Evolutionary conservation across 1,140 invertebrate species (phyloP), one percentile per base, ranked within the genome.

Genomic region (Drosophila parabipectinata): DNA sequence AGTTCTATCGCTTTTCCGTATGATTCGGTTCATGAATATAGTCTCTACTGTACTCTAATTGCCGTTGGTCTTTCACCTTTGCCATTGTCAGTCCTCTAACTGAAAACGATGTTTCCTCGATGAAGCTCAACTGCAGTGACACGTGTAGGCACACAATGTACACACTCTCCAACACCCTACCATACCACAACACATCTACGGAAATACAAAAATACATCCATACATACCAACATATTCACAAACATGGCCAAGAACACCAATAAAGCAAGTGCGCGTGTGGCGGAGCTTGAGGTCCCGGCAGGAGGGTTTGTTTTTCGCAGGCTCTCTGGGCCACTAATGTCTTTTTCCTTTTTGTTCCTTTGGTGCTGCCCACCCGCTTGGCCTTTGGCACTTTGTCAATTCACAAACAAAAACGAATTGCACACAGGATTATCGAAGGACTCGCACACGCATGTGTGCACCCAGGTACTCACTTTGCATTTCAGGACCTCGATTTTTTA

Each of bases 311-410:
- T 72, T 63, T 75, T 83, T 58, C 52, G 74, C 71, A 48, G 34
- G 30, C 12, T 52, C 32, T 52, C 61, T 44, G 61, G 53, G 76
- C 28, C 66, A 75, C 77, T 83, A 83, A 83, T 83, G 80, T 77
- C 72, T 62, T 85, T 84, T 84, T 84, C 80, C 80, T 18, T 74
- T 79, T 77, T 37, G 5, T 37, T 37, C 34, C 34, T 37, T 37
- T 68, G 37, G 39, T 48, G 54, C 53, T 44, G 41, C 41, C 41
- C 14, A 12, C 48, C 47, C 24, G 47, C 66, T 64, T 75, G 62
- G 58, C 80, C 79, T 83, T 76, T 84, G 80, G 81, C 80, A 83
- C 81, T 83, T 83, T 83, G 80, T 79, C 80, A 85, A 83, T 84
- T 75, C 77, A 58, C 76, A 79, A 81, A 79, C 73, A 78, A 83